Evolutionary conservation across 2,113 vertebrate species (phyloP), one percentile per base, ranked within the genome.

Genomic region (Paedocypris sp.): DNA sequence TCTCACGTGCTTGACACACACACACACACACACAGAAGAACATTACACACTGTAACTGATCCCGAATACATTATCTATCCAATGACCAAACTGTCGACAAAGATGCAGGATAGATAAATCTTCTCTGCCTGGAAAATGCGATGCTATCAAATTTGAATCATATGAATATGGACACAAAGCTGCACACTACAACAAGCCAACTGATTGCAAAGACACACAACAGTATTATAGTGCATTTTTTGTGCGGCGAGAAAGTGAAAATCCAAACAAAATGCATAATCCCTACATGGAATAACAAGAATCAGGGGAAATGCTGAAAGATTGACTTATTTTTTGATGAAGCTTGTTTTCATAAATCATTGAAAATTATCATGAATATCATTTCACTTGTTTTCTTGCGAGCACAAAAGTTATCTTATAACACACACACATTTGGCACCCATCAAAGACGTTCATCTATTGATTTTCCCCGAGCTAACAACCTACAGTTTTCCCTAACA

Each of bases 61-160:
- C 73, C 65, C 66, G 69, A 64, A 76, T 70, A 64, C 31, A 76
- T 78, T 77, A 75, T 48, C 71, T 75, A 74, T 60, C 19, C 26
- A 73, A 77, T 54, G 36, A 45, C 18, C 58, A 70, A 56, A 36
- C 22, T 38, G 53, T 58, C 32, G 53, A 45, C 35, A 47, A 20
- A 71, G 53, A 70, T 41, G 52, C 54, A 72, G 5, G 12, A 29
- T 29, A 46, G 66, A 62, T 67, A 33, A 50, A 43, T 63, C 51
- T 56, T 42, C 38, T 64, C 50, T 58, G 39, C 62, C 64, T 38
- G 29, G 16, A 42, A 54, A 16, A 48, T 70, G 60, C 38, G 47
- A 33, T 19, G 18, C 28, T 23, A 62, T 57, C 70, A 26, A 39
- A 5, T 54, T 62, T 32, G 13, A 63, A 54, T 51, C 5, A 9